phyloP scores from a whole-genome alignment of 1,140 invertebrate genomes.

The Lepidostoma basale region DNA sequence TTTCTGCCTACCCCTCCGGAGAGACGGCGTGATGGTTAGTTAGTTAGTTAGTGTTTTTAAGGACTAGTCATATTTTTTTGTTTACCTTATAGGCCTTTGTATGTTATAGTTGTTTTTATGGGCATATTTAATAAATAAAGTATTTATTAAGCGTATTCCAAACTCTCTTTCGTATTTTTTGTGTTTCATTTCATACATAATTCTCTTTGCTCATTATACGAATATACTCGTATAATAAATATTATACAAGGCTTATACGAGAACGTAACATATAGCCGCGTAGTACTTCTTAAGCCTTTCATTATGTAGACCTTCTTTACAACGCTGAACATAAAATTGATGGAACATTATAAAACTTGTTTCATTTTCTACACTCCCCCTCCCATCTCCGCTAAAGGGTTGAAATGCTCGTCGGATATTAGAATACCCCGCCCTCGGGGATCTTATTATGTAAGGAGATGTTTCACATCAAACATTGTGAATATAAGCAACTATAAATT shows the following conservation, averaged over 20 bases:
- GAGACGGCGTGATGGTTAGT: too few species aligned
- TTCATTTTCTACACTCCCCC: neutral
- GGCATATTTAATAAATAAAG: too few species aligned
- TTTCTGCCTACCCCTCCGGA: too few species aligned
- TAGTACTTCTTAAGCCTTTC: neutral
- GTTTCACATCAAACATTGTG: neutral
- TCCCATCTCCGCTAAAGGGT: neutral
- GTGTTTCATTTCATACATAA: too few species aligned
- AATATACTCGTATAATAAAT: neutral
- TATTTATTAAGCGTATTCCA: too few species aligned
- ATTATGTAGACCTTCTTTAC: neutral
- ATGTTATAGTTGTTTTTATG: too few species aligned
- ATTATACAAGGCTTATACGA: neutral
- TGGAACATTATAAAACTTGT: neutral
- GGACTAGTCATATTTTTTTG: too few species aligned
- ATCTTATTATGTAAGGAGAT: neutral
- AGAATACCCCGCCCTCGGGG: neutral
- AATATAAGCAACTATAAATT: neutral
- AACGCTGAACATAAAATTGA: neutral
- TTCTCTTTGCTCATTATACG: too few species aligned
- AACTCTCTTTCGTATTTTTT: too few species aligned
- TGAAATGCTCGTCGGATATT: slow-evolving; percentile 2
- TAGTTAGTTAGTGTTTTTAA: too few species aligned
- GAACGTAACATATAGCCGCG: neutral
- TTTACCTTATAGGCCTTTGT: too few species aligned